These are phyloP conservation scores for Drosophila prostipennis DNA, from an alignment of 2,888 invertebrate species.

Conservation along the genomic window DNA sequence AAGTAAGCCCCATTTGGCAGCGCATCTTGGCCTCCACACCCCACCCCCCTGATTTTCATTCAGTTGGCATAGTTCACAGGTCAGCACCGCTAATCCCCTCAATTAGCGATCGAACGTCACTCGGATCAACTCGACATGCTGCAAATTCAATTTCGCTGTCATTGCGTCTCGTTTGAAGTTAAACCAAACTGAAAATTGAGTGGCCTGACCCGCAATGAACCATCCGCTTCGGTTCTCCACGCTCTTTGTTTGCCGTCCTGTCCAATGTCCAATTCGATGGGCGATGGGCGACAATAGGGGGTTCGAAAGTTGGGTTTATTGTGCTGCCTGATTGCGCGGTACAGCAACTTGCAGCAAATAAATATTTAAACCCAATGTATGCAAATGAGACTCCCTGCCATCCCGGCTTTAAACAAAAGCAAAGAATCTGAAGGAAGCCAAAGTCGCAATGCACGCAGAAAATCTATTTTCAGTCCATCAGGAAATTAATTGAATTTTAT, in stretches of 20 bases:
- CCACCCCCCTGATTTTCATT: not conserved
- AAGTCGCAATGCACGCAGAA: slow-evolving; percentile 3
- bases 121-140: slow-evolving; percentile 57
- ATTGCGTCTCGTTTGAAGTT: slow-evolving; percentile 50
- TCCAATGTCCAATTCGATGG: slow-evolving; percentile 26
- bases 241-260: slow-evolving; percentile 43
- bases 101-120: slow-evolving; percentile 60
- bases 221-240: slow-evolving; percentile 1
- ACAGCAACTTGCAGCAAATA: slow-evolving; percentile 59
- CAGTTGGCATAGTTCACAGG: slow-evolving; percentile 3
- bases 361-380: slow-evolving; percentile 71
- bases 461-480: too few species aligned
- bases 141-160: slow-evolving; percentile 60
- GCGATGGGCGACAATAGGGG: not conserved
- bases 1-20: slow-evolving; percentile 15
- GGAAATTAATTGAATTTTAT: not conserved
- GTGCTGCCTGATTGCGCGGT: slow-evolving; percentile 41
- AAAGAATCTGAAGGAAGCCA: slow-evolving; percentile 42
- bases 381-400: slow-evolving; percentile 54
- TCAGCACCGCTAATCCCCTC: slow-evolving; percentile 58
- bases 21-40: not conserved
- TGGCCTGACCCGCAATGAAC: slow-evolving; percentile 58
- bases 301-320: slow-evolving; percentile 7
- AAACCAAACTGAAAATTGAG: slow-evolving; percentile 69
- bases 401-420: slow-evolving; percentile 42